A percentile compares a stretch with the other conserved stretches of the same genome.
These are phyloP conservation scores for Menura novaehollandiae DNA, from an alignment of 2,113 vertebrate genomes.

Conservation along the genomic window DNA sequence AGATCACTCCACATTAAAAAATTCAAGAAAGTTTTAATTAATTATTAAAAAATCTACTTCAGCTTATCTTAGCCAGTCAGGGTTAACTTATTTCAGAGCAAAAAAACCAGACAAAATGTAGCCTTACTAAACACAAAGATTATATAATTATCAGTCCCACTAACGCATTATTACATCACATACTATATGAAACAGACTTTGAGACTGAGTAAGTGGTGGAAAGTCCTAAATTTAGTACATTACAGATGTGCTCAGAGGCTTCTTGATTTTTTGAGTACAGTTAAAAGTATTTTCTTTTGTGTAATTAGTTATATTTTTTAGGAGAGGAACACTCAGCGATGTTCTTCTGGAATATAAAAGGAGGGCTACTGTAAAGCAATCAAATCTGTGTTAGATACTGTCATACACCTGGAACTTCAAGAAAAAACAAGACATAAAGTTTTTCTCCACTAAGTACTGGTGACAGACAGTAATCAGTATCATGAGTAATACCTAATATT, in stretches of 20 bases:
- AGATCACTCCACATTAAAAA: neutral
- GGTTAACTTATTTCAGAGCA: neutral
- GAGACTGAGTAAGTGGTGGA: neutral
- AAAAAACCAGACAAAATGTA: neutral
- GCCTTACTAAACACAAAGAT: neutral
- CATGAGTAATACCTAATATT: neutral
- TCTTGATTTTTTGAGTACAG: neutral
- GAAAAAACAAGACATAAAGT: neutral
- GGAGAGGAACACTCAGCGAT: neutral
- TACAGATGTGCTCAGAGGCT: neutral
- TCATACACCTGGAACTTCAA: neutral
- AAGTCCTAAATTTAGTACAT: neutral
- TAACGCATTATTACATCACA: neutral
- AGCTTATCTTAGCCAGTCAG: neutral
- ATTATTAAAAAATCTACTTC: neutral
- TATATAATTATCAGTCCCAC: neutral
- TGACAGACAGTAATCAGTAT: neutral
- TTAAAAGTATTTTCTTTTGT: neutral
- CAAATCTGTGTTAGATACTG: neutral
- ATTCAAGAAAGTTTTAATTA: neutral
- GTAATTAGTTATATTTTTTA: neutral
- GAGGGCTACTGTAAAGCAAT: neutral
- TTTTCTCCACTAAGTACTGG: neutral
- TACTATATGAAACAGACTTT: neutral
- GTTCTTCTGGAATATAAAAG: neutral